Conservation (phyloP, 2,113 vertebrate species). For the Xiphias gladius region DNA sequence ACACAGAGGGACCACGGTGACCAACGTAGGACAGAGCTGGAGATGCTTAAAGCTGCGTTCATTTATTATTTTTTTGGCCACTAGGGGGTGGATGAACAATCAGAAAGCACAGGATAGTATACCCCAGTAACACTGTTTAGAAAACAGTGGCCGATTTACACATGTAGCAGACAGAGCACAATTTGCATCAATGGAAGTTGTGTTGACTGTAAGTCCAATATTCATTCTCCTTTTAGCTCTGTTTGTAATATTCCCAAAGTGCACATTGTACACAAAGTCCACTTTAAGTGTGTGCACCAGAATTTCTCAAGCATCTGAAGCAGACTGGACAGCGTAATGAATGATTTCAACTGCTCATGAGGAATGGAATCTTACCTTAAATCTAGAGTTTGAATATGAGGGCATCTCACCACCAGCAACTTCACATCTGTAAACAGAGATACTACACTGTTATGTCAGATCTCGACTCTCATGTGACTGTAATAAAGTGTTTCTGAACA, state of each 20-base stretch:
- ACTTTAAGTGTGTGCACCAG: not conserved
- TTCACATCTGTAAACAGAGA: slow-evolving; percentile 86
- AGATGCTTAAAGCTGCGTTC: not conserved
- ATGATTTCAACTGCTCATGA: not conserved
- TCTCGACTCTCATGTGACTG: no score
- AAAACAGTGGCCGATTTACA: no score
- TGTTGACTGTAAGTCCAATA: no score
- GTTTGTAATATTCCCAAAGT: not conserved
- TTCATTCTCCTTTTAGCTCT: not conserved
- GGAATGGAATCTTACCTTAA: slow-evolving; percentile 86
- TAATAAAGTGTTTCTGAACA: no score
- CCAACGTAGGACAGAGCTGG: not conserved
- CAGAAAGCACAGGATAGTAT: no score
- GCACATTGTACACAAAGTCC: not conserved
- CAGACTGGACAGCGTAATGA: not conserved
- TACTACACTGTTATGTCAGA: not conserved
- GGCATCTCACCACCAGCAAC: slow-evolving; percentile 88
- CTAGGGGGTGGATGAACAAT: no score
- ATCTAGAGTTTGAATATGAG: slow-evolving; percentile 88
- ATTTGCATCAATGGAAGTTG: no score
- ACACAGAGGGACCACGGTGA: slow-evolving; percentile 6
- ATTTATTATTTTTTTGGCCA: no score
- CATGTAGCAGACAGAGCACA: no score
- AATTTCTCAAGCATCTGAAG: not conserved
- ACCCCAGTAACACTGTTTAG: no score